Conservation (phyloP, 2,797 vertebrate genomes). For the Eleutherodactylus coqui region DNA sequence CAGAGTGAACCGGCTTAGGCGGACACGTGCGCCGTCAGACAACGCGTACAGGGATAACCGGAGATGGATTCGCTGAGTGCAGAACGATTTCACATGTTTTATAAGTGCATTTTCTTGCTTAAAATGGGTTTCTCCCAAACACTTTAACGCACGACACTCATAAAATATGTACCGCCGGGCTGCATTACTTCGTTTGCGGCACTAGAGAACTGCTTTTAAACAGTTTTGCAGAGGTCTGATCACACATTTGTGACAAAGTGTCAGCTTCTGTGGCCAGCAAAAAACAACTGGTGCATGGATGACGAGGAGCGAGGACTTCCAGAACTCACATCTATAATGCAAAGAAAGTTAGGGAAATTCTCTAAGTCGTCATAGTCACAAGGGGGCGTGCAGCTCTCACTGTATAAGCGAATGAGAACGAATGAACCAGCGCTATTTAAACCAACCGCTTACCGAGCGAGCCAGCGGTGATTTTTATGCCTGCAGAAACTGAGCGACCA, state of each 20-base stretch:
- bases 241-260: background rate
- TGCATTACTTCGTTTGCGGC: slow-evolving; percentile 3
- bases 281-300: background rate
- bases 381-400: background rate
- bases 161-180: slow-evolving; percentile 29
- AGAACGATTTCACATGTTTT: slow-evolving; percentile 6
- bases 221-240: slow-evolving; percentile 19
- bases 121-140: slow-evolving; percentile 17
- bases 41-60: background rate
- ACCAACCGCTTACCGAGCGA: too few relatives aligned
- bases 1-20: background rate
- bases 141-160: slow-evolving; percentile 21
- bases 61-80: background rate
- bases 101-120: slow-evolving; percentile 11
- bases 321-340: background rate
- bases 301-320: background rate
- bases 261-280: background rate
- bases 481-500: too few relatives aligned
- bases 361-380: background rate
- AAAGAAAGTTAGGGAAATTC: background rate
- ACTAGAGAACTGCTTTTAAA: slow-evolving; percentile 10
- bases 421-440: too few relatives aligned
- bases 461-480: too few relatives aligned
- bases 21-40: background rate
- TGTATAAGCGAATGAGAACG: too few relatives aligned